Base-by-base conservation (phyloP, 2,113 vertebrate genomes). In the Anolis carolinensis region DNA sequence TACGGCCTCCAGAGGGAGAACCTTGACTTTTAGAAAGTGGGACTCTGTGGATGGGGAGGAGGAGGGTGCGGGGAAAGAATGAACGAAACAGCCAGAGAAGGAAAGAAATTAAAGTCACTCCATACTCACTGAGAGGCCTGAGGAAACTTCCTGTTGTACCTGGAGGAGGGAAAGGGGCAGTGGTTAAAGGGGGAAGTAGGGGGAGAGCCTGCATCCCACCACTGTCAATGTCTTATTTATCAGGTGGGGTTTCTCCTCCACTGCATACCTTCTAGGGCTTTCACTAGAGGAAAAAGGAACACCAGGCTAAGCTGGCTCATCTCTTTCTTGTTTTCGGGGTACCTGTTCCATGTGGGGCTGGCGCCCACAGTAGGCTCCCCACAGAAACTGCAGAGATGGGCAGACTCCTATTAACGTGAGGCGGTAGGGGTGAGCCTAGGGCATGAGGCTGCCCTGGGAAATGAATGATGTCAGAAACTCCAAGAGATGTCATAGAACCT, bases 111-210 rank as follows among this genome's bases (percentile, higher is more conserved):
- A 44, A 65, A 14, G 44, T 4, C 30, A 11, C 4, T 9, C 8
- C 14, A 21, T 86, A 86, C 85, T 86, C 70, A 86, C 85, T 86
- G 70, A 81, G 59, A 81, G 85, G 85, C 71, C 5, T 86, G 70
- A 86, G 75, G 79, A 86, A 86, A 81, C n/a, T 86, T 27, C 44
- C 85, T 2, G n/a, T 86, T 36, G 44, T 36, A 67, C 70, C 59
- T 81, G 79, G 11, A 75, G 76, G 85, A 65, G 75, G 50, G 39
- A n/a, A 75, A 65, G 25, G 23, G 7, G 18, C 59, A 86, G n/a
- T 68, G 44, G 2, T 48, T 4, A 7, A 34, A 79, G 73, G 36
- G 48, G 55, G 74, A 50, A 16, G 30, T 3, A 25, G 44, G 0
- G 84, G 21, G 20, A 81, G 8, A 30, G 48, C 27, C 4, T 23